Base-by-base conservation (phyloP, 2,797 vertebrate species). In the Anguilla megastoma region DNA sequence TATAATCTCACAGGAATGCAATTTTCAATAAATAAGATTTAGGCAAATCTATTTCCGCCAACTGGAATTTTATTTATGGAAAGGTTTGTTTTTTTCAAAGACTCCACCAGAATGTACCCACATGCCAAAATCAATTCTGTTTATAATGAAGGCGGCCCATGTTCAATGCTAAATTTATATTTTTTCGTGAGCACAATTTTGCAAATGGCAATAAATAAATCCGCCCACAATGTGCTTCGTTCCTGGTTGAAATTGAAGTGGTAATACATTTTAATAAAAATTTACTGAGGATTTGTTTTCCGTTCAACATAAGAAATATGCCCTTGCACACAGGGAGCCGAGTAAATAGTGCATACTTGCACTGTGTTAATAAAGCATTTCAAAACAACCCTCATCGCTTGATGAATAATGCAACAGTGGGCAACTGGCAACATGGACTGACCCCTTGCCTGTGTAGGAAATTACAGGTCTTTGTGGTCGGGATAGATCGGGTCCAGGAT, bases 321-420 rank as follows among this genome's bases (percentile, higher is more conserved):
- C 79, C 60, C 82, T 84, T 21, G n/a, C 79, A 84, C 80, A 48
- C 86, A 33, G 58, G 41, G 56, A 10, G 52, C 41, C 52, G 41
- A 60, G 33, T 48, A 50, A 84, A 87, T 82, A 82, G 79, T n/a
- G 24, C 45, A 82, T 82, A 50, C 79, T 24, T 33, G 12, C 14
- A 27, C 63, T 84, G 16, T 27, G 84, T 87, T 80, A 83, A 69
- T 84, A 45, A 63, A 80, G 48, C 79, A 69, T 66, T 84, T 87
- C 36, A 52, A 66, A 87, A 69, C 69, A 79, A 41, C 33, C 24
- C 79, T 14, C 41, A 69, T 66, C 79, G 27, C 76, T 83, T 50
- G 45, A 82, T 82, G 80, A 84, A 87, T 56, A 50, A 66, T 48
- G 58, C 56, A 66, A 69, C 3, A 45, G 54, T 50, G n/a, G 6